Evolutionary conservation across 2,797 vertebrate genomes (phyloP).

Genomic region (Ctenosaura bakeri): DNA sequence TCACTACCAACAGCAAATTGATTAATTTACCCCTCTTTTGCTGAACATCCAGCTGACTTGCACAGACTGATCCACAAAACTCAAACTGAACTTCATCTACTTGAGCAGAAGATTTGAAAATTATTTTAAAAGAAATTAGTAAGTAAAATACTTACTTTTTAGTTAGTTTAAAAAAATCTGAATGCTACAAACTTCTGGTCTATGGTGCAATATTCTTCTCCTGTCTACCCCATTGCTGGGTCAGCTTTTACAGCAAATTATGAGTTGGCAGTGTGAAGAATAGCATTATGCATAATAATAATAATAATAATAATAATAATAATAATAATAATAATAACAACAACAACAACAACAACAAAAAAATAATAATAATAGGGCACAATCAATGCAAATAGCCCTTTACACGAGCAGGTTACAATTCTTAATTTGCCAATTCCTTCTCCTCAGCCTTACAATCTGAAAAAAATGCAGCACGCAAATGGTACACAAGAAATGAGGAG

Average conservation of each 20-base stretch:
- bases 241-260: neutral
- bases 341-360: too few species aligned
- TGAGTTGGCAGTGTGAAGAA: neutral
- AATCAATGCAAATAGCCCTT: too few species aligned
- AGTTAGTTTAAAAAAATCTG: neutral
- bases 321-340: too few species aligned
- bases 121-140: neutral
- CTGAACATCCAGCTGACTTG: neutral
- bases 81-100: neutral
- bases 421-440: too few species aligned
- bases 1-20: constrained; percentile 13
- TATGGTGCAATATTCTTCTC: neutral
- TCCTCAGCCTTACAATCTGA: too few species aligned
- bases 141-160: neutral
- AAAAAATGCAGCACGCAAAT: too few species aligned
- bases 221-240: neutral
- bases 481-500: too few species aligned
- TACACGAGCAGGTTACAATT: too few species aligned
- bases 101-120: neutral
- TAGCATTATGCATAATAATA: too few species aligned
- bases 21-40: neutral
- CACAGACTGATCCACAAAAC: neutral
- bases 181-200: neutral
- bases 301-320: too few species aligned
- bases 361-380: too few species aligned